phyloP scores from a whole-genome alignment of 2,888 invertebrate species.

The Pyrrhosoma nymphula region DNA sequence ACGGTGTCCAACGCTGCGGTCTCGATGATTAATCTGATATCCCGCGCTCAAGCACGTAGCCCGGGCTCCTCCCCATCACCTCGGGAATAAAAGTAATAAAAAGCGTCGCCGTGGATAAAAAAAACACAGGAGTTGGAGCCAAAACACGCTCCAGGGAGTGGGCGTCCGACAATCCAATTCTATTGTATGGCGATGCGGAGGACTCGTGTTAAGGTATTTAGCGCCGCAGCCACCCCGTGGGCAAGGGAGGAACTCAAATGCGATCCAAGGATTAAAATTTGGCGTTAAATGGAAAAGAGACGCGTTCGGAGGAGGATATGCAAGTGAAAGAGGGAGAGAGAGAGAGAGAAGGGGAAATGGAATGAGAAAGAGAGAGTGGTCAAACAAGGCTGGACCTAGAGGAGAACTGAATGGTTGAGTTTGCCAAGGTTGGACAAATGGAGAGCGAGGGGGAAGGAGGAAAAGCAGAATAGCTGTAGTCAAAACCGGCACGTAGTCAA shows the following conservation, averaged over 20 bases:
- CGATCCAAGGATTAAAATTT: not conserved
- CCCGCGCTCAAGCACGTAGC: not conserved
- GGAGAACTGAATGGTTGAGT: not conserved
- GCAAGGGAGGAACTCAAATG: not conserved
- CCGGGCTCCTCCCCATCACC: not conserved
- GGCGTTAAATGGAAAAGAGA: not conserved
- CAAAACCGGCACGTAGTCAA: no score
- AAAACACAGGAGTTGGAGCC: not conserved
- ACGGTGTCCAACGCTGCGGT: not conserved
- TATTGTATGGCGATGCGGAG: slow-evolving; percentile 3
- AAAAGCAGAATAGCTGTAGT: no score
- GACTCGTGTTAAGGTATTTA: not conserved
- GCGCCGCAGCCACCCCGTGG: not conserved
- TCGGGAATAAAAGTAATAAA: not conserved
- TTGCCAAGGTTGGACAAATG: not conserved
- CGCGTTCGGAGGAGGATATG: no score
- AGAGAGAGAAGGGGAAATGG: not conserved
- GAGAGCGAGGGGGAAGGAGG: no score
- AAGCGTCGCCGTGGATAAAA: not conserved
- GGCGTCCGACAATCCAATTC: slow-evolving; percentile 32
- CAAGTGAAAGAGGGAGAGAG: not conserved
- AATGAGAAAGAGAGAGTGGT: not conserved
- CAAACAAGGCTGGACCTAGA: not conserved
- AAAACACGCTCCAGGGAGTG: not conserved
- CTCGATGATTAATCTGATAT: slow-evolving; percentile 31